These are phyloP conservation scores for Gracilinanus agilis DNA, from an alignment of 2,113 vertebrate species.

Conservation along the genomic window DNA sequence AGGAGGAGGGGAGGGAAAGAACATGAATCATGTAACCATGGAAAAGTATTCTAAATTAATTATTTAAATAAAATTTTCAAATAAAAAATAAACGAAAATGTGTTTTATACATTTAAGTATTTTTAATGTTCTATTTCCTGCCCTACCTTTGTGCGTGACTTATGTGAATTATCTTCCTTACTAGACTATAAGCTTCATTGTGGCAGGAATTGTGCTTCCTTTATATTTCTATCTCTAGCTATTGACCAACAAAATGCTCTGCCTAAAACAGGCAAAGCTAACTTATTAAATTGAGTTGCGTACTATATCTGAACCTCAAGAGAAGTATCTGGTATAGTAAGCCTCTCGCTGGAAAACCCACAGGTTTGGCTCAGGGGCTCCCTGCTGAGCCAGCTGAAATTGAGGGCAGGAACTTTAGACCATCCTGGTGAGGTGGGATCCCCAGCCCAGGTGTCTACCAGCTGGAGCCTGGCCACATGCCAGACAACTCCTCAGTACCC, in stretches of 20 bases:
- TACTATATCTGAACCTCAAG: background rate
- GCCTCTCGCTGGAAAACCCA: background rate
- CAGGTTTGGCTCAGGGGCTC: constrained; percentile 38
- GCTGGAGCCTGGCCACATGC: constrained; percentile 52
- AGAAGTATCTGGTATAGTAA: background rate
- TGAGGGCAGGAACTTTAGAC: constrained; percentile 60
- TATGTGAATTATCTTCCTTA: background rate
- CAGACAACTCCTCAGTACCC: constrained; percentile 50
- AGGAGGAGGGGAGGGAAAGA: too few species aligned
- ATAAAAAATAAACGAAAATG: too few species aligned
- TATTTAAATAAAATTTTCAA: too few species aligned
- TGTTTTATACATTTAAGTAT: background rate
- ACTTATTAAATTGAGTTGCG: background rate
- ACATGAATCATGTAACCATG: too few species aligned
- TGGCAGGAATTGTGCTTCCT: background rate
- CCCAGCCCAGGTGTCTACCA: constrained; percentile 69
- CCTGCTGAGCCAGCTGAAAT: background rate
- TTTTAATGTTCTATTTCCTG: background rate
- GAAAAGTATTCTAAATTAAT: too few species aligned
- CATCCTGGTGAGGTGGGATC: constrained; percentile 67
- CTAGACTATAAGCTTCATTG: background rate
- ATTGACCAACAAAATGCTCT: background rate
- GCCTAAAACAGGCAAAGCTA: background rate
- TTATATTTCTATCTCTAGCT: background rate
- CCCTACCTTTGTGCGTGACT: background rate